These are phyloP conservation scores for Rutpela maculata DNA, from an alignment of 2,888 invertebrate species.

Conservation along the genomic window DNA sequence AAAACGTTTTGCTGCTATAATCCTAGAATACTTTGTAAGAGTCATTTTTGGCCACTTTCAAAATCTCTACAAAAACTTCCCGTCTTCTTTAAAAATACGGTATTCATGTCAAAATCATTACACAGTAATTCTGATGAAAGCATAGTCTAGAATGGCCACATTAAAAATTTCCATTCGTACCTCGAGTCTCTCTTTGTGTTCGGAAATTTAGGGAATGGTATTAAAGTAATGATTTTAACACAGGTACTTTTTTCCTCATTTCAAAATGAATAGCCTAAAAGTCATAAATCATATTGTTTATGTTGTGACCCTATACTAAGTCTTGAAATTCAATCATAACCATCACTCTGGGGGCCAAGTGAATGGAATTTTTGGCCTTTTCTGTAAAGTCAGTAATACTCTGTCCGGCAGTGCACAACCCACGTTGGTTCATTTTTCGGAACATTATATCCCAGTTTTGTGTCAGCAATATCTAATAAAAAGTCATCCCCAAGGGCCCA, in stretches of 20 bases:
- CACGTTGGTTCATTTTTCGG: slow-evolving; percentile 62
- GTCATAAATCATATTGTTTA: slow-evolving; percentile 63
- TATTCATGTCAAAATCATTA: slow-evolving; percentile 64
- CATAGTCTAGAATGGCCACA: slow-evolving; percentile 63
- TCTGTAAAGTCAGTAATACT: slow-evolving; percentile 61
- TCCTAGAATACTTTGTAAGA: slow-evolving; percentile 65
- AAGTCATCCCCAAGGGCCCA: slow-evolving; percentile 66
- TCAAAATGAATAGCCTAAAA: slow-evolving; percentile 60
- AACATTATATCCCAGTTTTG: slow-evolving; percentile 65
- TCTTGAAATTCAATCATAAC: slow-evolving; percentile 65
- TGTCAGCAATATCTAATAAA: slow-evolving; percentile 65
- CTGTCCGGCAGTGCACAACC: slow-evolving; percentile 60
- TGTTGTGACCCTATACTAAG: slow-evolving; percentile 60
- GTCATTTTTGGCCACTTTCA: slow-evolving; percentile 63
- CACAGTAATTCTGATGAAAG: slow-evolving; percentile 56
- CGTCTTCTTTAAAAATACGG: slow-evolving; percentile 60
- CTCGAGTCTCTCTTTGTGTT: slow-evolving; percentile 48
- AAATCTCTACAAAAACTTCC: slow-evolving; percentile 60
- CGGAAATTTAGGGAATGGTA: slow-evolving; percentile 62
- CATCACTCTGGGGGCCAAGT: slow-evolving; percentile 64
- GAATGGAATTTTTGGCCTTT: slow-evolving; percentile 56
- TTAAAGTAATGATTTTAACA: slow-evolving; percentile 62
- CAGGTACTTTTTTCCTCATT: slow-evolving; percentile 60
- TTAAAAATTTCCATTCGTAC: slow-evolving; percentile 63
- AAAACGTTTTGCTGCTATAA: slow-evolving; percentile 65